Evolutionary conservation across 2,113 vertebrate genomes (phyloP).

Genomic region (Peromyscus maniculatus): DNA sequence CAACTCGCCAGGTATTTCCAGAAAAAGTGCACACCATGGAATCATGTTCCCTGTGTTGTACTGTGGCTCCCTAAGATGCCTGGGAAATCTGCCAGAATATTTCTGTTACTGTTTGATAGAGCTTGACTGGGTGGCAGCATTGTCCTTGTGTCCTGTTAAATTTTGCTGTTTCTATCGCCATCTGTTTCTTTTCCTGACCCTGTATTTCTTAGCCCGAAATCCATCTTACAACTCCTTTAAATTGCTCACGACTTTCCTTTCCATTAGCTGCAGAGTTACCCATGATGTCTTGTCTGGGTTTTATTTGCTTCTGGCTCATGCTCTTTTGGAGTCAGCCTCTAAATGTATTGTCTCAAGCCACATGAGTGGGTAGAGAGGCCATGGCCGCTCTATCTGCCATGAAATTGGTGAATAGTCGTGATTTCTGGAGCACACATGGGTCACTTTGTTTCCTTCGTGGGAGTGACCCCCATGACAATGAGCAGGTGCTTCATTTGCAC

Average conservation of each 20-base stretch:
- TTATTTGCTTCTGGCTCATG: conserved; percentile 41
- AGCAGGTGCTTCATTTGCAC: conserved; percentile 58
- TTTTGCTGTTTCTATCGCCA: conserved; percentile 70
- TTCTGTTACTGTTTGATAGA: conserved; percentile 73
- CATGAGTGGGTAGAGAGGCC: neutral
- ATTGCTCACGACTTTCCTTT: conserved; percentile 19
- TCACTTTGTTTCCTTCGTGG: conserved; percentile 52
- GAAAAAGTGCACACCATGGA: conserved; percentile 39
- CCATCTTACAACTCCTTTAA: neutral
- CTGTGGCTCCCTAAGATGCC: neutral
- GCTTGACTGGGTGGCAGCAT: conserved; percentile 74
- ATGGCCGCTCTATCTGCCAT: neutral
- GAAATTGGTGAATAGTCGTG: conserved; percentile 67
- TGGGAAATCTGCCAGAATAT: conserved; percentile 42
- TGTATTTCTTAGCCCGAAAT: conserved; percentile 28
- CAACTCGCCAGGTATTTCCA: conserved; percentile 56
- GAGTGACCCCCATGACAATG: conserved; percentile 45
- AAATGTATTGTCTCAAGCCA: conserved; percentile 13
- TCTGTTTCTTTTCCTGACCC: conserved; percentile 77
- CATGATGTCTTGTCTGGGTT: neutral
- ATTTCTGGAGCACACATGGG: conserved; percentile 33
- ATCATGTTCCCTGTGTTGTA: conserved; percentile 22
- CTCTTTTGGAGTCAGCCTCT: conserved; percentile 39
- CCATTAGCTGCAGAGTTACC: conserved; percentile 49
- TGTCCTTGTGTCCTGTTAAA: conserved; percentile 68